Evolutionary conservation across 2,888 invertebrate genomes (phyloP).

Genomic region (Drosophila suboccidentalis): DNA sequence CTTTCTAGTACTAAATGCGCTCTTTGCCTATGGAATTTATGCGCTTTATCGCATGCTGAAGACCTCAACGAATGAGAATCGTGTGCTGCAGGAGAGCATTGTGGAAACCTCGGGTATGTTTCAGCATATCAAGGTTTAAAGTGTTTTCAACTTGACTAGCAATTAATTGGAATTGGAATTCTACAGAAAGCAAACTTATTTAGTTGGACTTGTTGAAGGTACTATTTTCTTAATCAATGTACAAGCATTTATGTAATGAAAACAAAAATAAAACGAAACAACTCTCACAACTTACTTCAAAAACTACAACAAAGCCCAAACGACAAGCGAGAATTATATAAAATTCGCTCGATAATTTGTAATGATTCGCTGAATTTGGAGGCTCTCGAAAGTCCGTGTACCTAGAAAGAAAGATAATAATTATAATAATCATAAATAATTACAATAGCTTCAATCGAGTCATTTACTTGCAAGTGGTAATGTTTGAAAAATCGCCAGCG

Average conservation of each 20-base stretch:
- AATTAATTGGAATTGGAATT: conserved; percentile 37
- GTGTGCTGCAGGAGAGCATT: conserved; percentile 78
- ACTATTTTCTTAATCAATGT: conserved; percentile 37
- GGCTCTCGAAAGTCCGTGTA: conserved; percentile 95
- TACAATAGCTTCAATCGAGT: neutral
- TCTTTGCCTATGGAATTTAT: conserved; percentile 78
- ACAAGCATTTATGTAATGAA: conserved; percentile 52
- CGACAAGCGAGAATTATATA: conserved; percentile 97
- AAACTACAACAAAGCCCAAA: conserved; percentile 96
- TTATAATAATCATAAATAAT: too few relatives aligned
- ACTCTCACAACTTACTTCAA: conserved; percentile 89
- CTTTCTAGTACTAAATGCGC: conserved; percentile 75
- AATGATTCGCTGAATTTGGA: conserved; percentile 87
- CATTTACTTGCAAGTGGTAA: conserved; percentile 88
- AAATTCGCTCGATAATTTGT: conserved; percentile 91
- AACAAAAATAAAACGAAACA: conserved; percentile 48
- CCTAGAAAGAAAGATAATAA: too few relatives aligned
- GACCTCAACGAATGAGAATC: conserved; percentile 76
- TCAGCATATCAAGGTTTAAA: conserved; percentile 82
- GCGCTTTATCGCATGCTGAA: conserved; percentile 80
- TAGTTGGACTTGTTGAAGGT: conserved; percentile 42
- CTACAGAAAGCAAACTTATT: conserved; percentile 58
- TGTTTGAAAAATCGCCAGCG: conserved; percentile 85
- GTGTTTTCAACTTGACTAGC: conserved; percentile 7
- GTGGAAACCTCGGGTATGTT: conserved; percentile 81